phyloP scores from a whole-genome alignment of 2,888 invertebrate species.

The Drosophila nigricruria region DNA sequence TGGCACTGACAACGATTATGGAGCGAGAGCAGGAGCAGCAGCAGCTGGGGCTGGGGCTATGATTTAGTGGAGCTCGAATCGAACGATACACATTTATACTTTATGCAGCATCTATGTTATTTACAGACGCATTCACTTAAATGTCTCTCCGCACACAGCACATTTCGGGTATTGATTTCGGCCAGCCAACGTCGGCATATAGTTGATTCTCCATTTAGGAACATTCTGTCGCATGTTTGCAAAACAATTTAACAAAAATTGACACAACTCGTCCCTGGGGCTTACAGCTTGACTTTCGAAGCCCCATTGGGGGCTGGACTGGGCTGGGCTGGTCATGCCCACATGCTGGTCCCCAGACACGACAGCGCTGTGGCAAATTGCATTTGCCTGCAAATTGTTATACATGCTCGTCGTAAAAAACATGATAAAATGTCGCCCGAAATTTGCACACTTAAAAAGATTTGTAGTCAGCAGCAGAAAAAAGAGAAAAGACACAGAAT shows the following conservation, averaged over 20 bases:
- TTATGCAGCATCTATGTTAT: neutral
- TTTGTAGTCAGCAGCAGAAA: conserved; percentile 41
- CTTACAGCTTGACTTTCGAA: conserved; percentile 29
- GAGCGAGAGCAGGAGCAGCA: neutral
- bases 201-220: conserved; percentile 10
- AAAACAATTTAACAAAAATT: conserved; percentile 63
- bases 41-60: neutral
- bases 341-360: conserved; percentile 18
- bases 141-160: neutral
- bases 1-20: conserved; percentile 23
- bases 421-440: conserved; percentile 45
- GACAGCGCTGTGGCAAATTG: conserved; percentile 50
- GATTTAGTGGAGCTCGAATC: conserved; percentile 13
- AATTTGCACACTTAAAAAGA: conserved; percentile 58
- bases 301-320: neutral
- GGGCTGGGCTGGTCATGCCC: conserved; percentile 15
- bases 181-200: neutral
- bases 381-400: conserved; percentile 59
- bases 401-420: conserved; percentile 38
- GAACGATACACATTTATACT: conserved; percentile 1
- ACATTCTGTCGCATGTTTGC: conserved; percentile 43
- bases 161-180: conserved; percentile 14
- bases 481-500: conserved; percentile 5
- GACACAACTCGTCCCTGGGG: conserved; percentile 49
- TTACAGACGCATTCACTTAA: neutral